Evolutionary conservation across 2,113 vertebrate species (phyloP), one percentile per base, ranked within the genome.

Genomic region (Gobiocypris rarus): DNA sequence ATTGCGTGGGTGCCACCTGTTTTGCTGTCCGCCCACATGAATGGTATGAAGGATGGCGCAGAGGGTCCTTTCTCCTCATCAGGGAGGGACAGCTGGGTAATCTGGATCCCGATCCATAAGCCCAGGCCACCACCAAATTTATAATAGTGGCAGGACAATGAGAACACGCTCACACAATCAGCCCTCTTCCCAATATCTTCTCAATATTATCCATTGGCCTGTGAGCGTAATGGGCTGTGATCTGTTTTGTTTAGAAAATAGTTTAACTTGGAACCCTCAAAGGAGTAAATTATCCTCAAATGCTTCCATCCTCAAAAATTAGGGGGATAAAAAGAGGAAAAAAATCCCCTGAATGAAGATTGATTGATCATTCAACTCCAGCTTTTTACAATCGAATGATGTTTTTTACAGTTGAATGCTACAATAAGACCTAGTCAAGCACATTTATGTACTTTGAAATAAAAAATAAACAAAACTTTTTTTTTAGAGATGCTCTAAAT

Each of bases 101-200:
- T 92, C 93, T 89, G 89, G 89, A 86, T 88, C 88, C 91, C 93
- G 93, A 95, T 95, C 94, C 93, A 94, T 94, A 94, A 90, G 93
- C 91, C 90, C 75, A 54, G 83, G 90, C 89, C 92, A 90, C 90
- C 82, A 90, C 93, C 94, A 94, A 92, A 95, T 95, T 94, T 95
- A 95, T 95, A 94, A 95, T 93, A 91, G 90, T 94, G 94, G 93
- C 94, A 94, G 94, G 91, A 95, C 95, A 95, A 95, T 95, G 93
- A 94, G 91, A 89, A 89, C 90, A 87, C 86, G 83, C 74, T 91
- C 88, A 54, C 81, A 90, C 91, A 93, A 93, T 94, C 93, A 93
- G 90, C 89, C 83, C 88, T 86, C 87, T 91, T 76, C 86, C 90
- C 92, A 83, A 93, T 95, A 95, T 93, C 87, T 89, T 90, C 84